These are phyloP conservation scores for Shargacucullia verbasci DNA, from an alignment of 2,888 invertebrate genomes.

Conservation along the genomic window DNA sequence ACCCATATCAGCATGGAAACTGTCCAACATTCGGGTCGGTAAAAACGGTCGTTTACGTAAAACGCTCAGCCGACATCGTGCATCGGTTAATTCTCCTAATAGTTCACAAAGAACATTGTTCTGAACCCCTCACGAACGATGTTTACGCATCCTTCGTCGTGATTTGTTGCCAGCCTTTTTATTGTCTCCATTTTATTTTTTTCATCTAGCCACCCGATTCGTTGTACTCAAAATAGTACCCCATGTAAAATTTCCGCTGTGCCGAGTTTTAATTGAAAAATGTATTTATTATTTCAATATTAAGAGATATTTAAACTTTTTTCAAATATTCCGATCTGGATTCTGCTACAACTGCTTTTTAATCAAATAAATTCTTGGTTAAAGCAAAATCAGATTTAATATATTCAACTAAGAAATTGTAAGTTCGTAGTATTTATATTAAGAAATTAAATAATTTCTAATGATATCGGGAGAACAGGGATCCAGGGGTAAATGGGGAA, in stretches of 20 bases:
- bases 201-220: constrained; percentile 49
- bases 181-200: constrained; percentile 66
- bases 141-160: constrained; percentile 71
- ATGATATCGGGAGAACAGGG: too few relatives aligned
- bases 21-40: constrained; percentile 28
- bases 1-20: constrained; percentile 42
- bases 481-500: too few relatives aligned
- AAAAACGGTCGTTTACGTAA: constrained; percentile 33
- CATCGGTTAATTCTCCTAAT: constrained; percentile 55
- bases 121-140: constrained; percentile 53
- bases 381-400: neutral
- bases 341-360: constrained; percentile 10
- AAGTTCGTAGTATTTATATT: constrained; percentile 10
- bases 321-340: constrained; percentile 2
- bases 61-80: constrained; percentile 40
- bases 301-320: constrained; percentile 16
- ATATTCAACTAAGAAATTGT: neutral
- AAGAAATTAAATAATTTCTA: neutral
- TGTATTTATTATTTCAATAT: constrained; percentile 68
- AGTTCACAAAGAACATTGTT: constrained; percentile 61
- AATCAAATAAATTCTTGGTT: constrained; percentile 4
- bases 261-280: constrained; percentile 69
- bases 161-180: constrained; percentile 73
- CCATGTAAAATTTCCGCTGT: constrained; percentile 51
- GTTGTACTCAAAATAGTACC: constrained; percentile 57